Percentiles rank a stretch among this genome's conserved stretches.
Evolutionary conservation across 1,140 invertebrate genomes (phyloP).

Genomic region (Drosophila paulistorum): DNA sequence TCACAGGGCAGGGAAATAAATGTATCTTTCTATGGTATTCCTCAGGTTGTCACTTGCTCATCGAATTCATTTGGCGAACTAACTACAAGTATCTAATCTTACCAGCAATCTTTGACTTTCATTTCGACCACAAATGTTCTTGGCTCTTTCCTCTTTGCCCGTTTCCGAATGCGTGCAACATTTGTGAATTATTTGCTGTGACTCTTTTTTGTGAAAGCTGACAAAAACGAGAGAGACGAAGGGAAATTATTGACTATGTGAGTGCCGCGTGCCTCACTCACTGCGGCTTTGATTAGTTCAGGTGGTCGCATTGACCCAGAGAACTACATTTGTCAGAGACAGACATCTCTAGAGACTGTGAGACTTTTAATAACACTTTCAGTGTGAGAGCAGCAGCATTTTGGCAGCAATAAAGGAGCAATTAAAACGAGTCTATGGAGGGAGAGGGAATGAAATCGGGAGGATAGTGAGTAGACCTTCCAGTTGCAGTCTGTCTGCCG

Average conservation of each 20-base stretch:
- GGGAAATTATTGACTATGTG: slow-evolving; percentile 36
- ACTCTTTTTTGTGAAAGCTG: slow-evolving; percentile 61
- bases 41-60: slow-evolving; percentile 52
- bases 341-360: slow-evolving; percentile 1
- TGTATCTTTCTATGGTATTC: slow-evolving; percentile 27
- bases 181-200: slow-evolving; percentile 32
- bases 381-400: slow-evolving; percentile 42
- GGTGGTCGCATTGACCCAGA: slow-evolving; percentile 76
- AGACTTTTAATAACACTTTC: slow-evolving; percentile 42
- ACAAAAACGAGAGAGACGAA: slow-evolving; percentile 41
- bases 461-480: slow-evolving; percentile 35
- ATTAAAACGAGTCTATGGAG: slow-evolving; percentile 50
- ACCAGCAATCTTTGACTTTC: slow-evolving; percentile 30
- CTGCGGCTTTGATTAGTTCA: slow-evolving; percentile 64
- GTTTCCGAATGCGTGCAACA: slow-evolving; percentile 39
- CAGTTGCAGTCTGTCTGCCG: slow-evolving; percentile 34
- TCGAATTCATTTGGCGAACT: slow-evolving; percentile 55
- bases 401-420: slow-evolving; percentile 52
- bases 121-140: slow-evolving; percentile 29
- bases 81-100: slow-evolving; percentile 2
- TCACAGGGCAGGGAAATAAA: slow-evolving; percentile 56
- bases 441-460: slow-evolving; percentile 17
- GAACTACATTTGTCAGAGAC: slow-evolving; percentile 63
- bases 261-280: slow-evolving; percentile 49
- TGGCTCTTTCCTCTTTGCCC: slow-evolving; percentile 1